phyloP scores from a whole-genome alignment of 2,888 invertebrate species.

The Agonopterix subpropinquella region DNA sequence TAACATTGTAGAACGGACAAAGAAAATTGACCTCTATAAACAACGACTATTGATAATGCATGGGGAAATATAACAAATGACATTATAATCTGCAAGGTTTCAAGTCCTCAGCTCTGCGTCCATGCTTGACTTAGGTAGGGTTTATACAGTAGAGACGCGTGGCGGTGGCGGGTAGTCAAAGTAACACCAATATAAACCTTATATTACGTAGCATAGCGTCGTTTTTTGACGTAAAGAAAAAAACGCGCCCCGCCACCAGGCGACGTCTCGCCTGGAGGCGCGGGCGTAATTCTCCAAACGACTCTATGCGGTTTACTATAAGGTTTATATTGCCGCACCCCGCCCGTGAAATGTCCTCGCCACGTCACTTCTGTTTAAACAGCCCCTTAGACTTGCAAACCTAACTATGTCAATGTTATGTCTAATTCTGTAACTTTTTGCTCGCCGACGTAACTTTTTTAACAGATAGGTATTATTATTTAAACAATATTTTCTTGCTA shows the following conservation, averaged over 20 bases:
- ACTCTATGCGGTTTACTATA: no score
- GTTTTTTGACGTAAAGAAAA: no score
- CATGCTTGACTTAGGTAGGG: constrained; percentile 34
- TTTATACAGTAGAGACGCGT: no score
- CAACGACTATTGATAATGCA: constrained; percentile 8
- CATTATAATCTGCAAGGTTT: constrained; percentile 28
- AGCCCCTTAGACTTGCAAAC: constrained; percentile 11
- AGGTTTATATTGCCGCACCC: no score
- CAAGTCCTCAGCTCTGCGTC: constrained; percentile 26
- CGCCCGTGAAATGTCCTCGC: no score
- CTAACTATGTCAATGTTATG: constrained; percentile 69
- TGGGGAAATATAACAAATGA: constrained; percentile 37
- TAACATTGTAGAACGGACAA: not conserved
- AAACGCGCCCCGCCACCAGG: no score
- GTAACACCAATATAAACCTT: no score
- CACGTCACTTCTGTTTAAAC: no score
- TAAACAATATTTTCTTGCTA: constrained; percentile 61
- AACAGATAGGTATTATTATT: constrained; percentile 48
- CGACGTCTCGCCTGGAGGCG: no score
- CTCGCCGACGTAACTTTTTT: constrained; percentile 48
- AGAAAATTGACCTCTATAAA: constrained; percentile 3
- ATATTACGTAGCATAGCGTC: no score
- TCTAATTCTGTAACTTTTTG: constrained; percentile 32
- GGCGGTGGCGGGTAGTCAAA: no score
- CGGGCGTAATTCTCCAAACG: no score